Percentiles rank a stretch among this genome's conserved stretches.
These are phyloP conservation scores for Brachionus plicatilis DNA, from an alignment of 1,140 invertebrate species.

Conservation along the genomic window DNA sequence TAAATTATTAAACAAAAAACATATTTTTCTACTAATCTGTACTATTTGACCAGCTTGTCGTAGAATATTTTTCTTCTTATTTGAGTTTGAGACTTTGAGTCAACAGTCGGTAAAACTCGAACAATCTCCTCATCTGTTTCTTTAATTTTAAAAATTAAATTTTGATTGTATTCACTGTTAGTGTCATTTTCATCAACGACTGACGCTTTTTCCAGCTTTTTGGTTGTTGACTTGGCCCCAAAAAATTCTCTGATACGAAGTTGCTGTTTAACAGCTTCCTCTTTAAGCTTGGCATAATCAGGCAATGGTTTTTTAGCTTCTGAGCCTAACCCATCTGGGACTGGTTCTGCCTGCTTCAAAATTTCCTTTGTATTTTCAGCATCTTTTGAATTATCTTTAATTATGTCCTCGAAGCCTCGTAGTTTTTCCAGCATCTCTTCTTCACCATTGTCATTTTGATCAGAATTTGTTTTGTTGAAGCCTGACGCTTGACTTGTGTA, in stretches of 20 bases:
- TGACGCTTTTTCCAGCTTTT: neutral
- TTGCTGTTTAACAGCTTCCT: neutral
- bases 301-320: constrained; percentile 41
- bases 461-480: neutral
- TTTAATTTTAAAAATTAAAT: constrained; percentile 27
- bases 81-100: constrained; percentile 48
- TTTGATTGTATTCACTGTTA: neutral
- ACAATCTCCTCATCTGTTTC: constrained; percentile 29
- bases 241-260: constrained; percentile 35
- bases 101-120: constrained; percentile 47
- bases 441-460: constrained; percentile 41
- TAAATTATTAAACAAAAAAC: neutral
- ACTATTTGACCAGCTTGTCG: constrained; percentile 49
- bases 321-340: constrained; percentile 39
- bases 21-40: constrained; percentile 39
- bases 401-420: constrained; percentile 12
- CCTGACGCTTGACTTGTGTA: neutral
- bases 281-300: neutral
- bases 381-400: neutral
- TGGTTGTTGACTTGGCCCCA: neutral
- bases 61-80: constrained; percentile 50
- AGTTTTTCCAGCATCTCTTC: constrained; percentile 41
- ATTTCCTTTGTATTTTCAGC: neutral
- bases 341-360: neutral
- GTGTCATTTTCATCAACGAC: neutral